Conservation (phyloP, 2,888 invertebrate species). For the Drosophila koepferae region DNA sequence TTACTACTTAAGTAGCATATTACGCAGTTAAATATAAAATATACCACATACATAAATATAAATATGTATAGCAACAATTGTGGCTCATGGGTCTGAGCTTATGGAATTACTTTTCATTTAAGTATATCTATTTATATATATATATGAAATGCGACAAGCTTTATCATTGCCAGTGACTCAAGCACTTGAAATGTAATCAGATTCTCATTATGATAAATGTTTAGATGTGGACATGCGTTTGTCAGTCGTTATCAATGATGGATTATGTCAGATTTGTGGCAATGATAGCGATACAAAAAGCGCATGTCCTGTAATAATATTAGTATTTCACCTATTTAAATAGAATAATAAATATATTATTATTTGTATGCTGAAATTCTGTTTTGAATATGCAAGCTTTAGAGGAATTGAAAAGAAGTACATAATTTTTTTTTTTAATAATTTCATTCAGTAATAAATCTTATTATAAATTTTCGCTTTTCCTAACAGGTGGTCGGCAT, state of each 20-base stretch:
- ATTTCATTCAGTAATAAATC: neutral
- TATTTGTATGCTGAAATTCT: no score
- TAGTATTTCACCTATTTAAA: neutral
- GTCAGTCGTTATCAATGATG: slow-evolving; percentile 33
- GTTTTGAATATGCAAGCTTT: neutral
- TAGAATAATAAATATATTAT: neutral
- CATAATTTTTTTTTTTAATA: neutral
- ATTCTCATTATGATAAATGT: slow-evolving; percentile 36
- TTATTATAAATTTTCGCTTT: neutral
- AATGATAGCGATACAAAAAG: slow-evolving; percentile 20
- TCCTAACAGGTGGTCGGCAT: slow-evolving; percentile 89
- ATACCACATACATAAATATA: neutral
- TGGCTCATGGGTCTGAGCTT: slow-evolving; percentile 43
- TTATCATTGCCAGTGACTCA: slow-evolving; percentile 36
- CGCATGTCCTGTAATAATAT: neutral
- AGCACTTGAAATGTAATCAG: slow-evolving; percentile 39
- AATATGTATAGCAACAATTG: slow-evolving; percentile 5
- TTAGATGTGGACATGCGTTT: slow-evolving; percentile 6
- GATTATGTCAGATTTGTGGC: slow-evolving; percentile 25
- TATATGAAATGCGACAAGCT: neutral
- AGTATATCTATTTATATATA: neutral
- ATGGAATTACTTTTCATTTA: slow-evolving; percentile 26
- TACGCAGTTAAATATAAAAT: slow-evolving; percentile 3
- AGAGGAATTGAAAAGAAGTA: neutral
- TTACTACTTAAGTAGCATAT: neutral